Conservation (phyloP, 1,140 invertebrate species). For the Drosophila bocqueti region DNA sequence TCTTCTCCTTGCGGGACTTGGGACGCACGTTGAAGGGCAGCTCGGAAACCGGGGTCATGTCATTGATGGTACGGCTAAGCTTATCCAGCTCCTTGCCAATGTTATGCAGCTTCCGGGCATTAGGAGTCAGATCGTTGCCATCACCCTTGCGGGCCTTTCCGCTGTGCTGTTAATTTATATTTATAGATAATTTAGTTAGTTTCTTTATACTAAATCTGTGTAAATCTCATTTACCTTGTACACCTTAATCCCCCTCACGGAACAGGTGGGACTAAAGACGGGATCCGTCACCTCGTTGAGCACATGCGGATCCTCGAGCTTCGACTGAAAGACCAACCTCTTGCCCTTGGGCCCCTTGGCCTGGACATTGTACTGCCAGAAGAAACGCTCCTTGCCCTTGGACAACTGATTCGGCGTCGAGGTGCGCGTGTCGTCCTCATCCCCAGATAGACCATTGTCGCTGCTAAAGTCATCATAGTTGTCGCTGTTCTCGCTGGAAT, state of each 20-base stretch:
- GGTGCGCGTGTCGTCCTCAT: constrained; percentile 87
- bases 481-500: constrained; percentile 92
- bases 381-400: constrained; percentile 93
- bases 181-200: no score
- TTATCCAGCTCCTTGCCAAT: constrained; percentile 97
- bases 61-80: constrained; percentile 95
- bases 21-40: constrained; percentile 94
- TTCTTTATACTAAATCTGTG: neutral
- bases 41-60: constrained; percentile 97
- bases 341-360: constrained; percentile 99
- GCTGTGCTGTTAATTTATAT: constrained; percentile 86
- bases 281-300: constrained; percentile 96
- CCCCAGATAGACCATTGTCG: constrained; percentile 92
- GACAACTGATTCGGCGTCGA: constrained; percentile 85
- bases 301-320: constrained; percentile 96
- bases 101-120: constrained; percentile 94
- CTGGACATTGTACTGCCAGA: constrained; percentile 99
- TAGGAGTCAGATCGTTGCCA: constrained; percentile 98
- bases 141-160: constrained; percentile 98
- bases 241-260: constrained; percentile 95
- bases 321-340: constrained; percentile 91
- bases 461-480: constrained; percentile 94
- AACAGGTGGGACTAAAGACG: constrained; percentile 95
- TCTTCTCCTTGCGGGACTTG: constrained; percentile 98
- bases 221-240: constrained; percentile 62